Conservation (phyloP, 2,888 invertebrate species). For the Exephanes ischioxanthus region DNA sequence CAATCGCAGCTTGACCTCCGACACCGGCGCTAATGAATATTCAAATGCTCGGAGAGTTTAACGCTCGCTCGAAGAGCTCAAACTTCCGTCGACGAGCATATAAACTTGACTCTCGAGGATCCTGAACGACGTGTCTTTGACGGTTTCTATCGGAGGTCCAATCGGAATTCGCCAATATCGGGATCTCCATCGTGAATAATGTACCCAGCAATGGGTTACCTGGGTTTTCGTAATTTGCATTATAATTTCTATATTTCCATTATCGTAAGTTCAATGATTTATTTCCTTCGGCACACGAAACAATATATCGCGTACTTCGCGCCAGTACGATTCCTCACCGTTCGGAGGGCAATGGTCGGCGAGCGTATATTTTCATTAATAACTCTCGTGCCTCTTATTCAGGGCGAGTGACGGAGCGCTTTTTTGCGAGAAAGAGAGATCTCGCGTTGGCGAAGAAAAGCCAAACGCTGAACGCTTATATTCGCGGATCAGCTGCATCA, state of each 20-base stretch:
- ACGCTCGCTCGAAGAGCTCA: not conserved
- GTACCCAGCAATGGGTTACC: not conserved
- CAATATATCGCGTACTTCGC: not conserved
- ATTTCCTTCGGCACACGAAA: not conserved
- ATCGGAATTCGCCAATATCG: not conserved
- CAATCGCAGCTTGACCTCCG: constrained; percentile 43
- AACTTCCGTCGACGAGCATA: not conserved
- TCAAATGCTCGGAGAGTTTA: constrained; percentile 25
- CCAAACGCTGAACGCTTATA: constrained; percentile 16
- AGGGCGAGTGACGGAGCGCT: constrained; percentile 10
- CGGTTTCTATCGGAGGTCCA: not conserved
- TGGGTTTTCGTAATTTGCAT: not conserved
- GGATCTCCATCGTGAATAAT: not conserved
- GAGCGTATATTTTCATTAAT: constrained; percentile 42
- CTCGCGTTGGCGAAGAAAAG: constrained; percentile 20
- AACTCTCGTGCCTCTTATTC: constrained; percentile 39
- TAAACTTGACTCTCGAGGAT: not conserved
- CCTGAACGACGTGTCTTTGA: not conserved
- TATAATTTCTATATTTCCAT: not conserved
- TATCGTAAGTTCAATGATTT: not conserved
- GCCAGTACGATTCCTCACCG: not conserved
- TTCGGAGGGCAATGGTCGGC: not conserved
- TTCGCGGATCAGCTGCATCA: constrained; percentile 49
- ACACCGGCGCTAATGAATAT: constrained; percentile 36
- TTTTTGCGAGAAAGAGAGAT: constrained; percentile 35